phyloP scores from a whole-genome alignment of 1,140 invertebrate species.

The Eumeta japonica region DNA sequence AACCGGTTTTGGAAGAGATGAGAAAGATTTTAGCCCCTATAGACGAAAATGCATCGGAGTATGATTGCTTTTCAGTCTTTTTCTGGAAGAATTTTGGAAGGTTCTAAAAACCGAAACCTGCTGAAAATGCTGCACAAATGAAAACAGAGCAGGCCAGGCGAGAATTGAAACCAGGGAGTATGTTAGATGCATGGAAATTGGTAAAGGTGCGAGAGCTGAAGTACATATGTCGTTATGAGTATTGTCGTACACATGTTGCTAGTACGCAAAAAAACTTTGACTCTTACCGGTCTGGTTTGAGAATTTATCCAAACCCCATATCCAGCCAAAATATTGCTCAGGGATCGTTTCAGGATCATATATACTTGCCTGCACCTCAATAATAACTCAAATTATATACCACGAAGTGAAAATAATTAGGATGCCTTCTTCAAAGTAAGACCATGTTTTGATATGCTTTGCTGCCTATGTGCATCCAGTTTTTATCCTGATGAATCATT shows the following conservation, averaged over 20 bases:
- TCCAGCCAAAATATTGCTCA: constrained; percentile 7
- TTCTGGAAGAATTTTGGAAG: constrained; percentile 9
- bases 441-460: constrained; percentile 13
- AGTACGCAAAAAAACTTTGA: constrained; percentile 14
- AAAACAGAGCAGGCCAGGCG: no score
- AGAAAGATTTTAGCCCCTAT: constrained; percentile 1
- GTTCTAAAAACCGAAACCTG: constrained; percentile 9
- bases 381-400: constrained; percentile 9
- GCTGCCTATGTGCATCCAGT: constrained; percentile 9
- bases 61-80: constrained; percentile 14
- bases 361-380: constrained; percentile 12
- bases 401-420: constrained; percentile 5
- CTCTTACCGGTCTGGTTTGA: constrained; percentile 12
- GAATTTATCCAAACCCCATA: constrained; percentile 10
- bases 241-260: constrained; percentile 12
- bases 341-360: constrained; percentile 6
- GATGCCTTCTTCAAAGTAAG: constrained; percentile 14
- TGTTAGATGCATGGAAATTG: constrained; percentile 10
- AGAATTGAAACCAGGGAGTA: no score
- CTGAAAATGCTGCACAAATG: no score
- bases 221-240: constrained; percentile 10
- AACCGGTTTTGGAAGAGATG: constrained; percentile 1
- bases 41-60: constrained; percentile 10
- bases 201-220: constrained; percentile 9
- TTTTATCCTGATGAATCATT: constrained; percentile 24